These are phyloP conservation scores for Mesoclemmys tuberculata DNA, from an alignment of 2,113 vertebrate genomes.

Conservation along the genomic window DNA sequence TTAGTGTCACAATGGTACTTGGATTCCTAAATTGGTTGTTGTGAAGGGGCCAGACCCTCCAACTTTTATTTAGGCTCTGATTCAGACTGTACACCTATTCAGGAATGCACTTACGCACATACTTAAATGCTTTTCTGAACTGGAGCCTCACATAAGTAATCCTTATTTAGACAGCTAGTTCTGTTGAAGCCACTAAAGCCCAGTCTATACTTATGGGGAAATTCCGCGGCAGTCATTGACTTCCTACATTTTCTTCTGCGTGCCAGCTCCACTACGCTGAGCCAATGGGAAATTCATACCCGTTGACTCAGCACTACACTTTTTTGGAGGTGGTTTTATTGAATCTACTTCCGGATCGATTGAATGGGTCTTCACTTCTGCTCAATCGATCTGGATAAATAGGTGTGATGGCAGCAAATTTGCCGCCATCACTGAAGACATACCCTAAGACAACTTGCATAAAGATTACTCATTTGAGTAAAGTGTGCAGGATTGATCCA, in stretches of 20 bases:
- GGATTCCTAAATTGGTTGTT: neutral
- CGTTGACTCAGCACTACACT: too few relatives aligned
- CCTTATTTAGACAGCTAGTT: neutral
- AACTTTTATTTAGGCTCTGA: neutral
- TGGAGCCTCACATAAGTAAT: neutral
- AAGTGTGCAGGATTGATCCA: neutral
- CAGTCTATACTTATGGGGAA: too few relatives aligned
- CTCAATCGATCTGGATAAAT: too few relatives aligned
- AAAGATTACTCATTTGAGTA: slow-evolving; percentile 17
- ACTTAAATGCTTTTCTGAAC: neutral
- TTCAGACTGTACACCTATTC: neutral
- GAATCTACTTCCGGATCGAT: too few relatives aligned
- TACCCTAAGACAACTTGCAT: neutral
- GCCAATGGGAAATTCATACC: too few relatives aligned
- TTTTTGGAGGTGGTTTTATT: too few relatives aligned
- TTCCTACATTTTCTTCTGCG: too few relatives aligned
- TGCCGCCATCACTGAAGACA: too few relatives aligned
- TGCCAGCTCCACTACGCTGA: too few relatives aligned
- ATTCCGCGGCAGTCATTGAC: too few relatives aligned
- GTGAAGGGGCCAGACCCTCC: neutral
- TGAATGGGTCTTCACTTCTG: too few relatives aligned
- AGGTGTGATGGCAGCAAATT: too few relatives aligned
- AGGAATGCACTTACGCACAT: fast-evolving
- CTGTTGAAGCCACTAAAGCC: neutral
- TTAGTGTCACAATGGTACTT: fast-evolving